phyloP scores from a whole-genome alignment of 2,113 vertebrate species.

The Stercorarius parasiticus region DNA sequence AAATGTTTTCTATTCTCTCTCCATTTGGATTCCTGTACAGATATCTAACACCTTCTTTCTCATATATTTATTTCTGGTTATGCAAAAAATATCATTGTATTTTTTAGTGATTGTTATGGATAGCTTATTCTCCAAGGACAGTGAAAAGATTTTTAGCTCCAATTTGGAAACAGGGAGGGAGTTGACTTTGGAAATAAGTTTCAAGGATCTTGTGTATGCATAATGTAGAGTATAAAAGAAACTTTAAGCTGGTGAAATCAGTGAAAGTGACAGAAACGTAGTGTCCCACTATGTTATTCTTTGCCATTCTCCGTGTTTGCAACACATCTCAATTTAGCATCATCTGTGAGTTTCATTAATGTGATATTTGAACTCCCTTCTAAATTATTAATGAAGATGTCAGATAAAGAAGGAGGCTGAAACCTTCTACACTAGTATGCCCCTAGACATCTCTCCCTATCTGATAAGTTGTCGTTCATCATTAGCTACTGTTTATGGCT shows the following conservation, averaged over 20 bases:
- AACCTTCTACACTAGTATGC: neutral
- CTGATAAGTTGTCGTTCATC: constrained; percentile 57
- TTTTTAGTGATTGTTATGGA: neutral
- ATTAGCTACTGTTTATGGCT: constrained; percentile 64
- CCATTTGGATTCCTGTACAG: neutral
- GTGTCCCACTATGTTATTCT: neutral
- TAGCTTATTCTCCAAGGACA: neutral
- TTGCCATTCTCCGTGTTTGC: neutral
- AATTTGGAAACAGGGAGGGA: neutral
- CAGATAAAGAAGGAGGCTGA: constrained; percentile 19
- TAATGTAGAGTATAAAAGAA: neutral
- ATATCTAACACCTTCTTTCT: neutral
- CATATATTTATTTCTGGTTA: neutral
- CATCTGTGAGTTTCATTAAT: constrained; percentile 30
- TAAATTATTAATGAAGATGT: constrained; percentile 63
- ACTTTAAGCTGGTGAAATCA: neutral
- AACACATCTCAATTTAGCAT: constrained; percentile 11
- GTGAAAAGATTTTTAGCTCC: neutral
- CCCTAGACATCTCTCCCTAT: neutral
- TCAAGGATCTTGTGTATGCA: neutral
- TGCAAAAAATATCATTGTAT: neutral
- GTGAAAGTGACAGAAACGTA: neutral
- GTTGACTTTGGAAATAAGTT: neutral
- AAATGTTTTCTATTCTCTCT: neutral
- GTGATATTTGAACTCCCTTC: constrained; percentile 11